Conservation (phyloP, 2,113 vertebrate genomes). For the Chunga burmeisteri region DNA sequence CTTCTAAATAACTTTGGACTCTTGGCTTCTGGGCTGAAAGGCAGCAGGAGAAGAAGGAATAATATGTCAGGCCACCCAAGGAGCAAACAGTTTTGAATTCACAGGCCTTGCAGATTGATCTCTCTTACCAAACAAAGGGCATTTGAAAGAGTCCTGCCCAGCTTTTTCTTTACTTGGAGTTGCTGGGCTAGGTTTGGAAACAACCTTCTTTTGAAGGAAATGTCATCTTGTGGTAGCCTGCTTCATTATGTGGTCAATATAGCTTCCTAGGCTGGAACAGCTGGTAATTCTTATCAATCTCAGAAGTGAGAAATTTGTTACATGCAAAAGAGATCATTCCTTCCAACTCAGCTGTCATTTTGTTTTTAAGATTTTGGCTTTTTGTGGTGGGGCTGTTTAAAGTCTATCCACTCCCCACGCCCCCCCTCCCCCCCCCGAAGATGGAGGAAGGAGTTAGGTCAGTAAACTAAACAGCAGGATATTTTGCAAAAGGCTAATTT, state of each 20-base stretch:
- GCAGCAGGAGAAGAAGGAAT: not conserved
- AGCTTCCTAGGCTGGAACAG: not conserved
- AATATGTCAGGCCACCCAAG: not conserved
- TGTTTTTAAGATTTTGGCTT: not conserved
- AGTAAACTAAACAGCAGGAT: not conserved
- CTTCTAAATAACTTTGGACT: not conserved
- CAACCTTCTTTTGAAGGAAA: not conserved
- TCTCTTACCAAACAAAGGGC: not conserved
- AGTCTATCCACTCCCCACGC: not conserved
- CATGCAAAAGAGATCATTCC: not conserved
- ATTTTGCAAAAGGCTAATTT: not conserved
- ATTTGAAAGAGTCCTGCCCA: not conserved
- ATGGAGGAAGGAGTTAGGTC: not conserved
- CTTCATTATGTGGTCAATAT: not conserved
- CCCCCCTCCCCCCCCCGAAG: not conserved
- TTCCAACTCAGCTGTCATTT: not conserved
- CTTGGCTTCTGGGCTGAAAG: conserved; percentile 15
- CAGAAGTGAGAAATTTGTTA: not conserved
- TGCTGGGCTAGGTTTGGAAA: not conserved
- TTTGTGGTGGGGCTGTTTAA: not conserved
- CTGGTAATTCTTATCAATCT: not conserved
- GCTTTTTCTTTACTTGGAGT: not conserved
- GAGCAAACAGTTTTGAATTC: not conserved
- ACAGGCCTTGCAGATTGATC: not conserved
- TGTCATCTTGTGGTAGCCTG: not conserved